Base-by-base conservation (phyloP, 2,113 vertebrate species). In the Hemiscyllium ocellatum region DNA sequence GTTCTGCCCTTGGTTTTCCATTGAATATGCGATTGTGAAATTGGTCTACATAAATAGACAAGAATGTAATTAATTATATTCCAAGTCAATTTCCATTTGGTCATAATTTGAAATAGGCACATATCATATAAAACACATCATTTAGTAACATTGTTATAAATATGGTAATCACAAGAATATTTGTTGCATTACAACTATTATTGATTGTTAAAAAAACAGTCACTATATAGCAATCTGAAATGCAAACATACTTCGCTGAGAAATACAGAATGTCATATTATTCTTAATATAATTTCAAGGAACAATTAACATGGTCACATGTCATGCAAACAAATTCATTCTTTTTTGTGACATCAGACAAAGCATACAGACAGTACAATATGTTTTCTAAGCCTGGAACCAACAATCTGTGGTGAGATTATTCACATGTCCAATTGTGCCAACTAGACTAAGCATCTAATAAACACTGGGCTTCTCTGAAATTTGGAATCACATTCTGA, bases 51-150 rank as follows among this genome's bases (percentile, higher is more conserved):
- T 69, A 95, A 47, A 95, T 72, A 95, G 69, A 37, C 42, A 47
- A 69, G 94, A 95, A 95, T 95, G 94, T 95, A 95, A 95, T 95
- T 95, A 95, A 76, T 95, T 95, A 76, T 76, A 72, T 95, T 94
- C 47, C 69, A 72, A 47, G 68, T 50, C 50, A 52, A 95, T 69
- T 95, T 95, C 94, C 42, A 72, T 72, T 95, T 95, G 94, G 69
- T 29, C 37, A 29, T 26, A 95, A 72, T 15, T 13, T 52, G 8
- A 72, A 95, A 17, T 95, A 72, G 47, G 26, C 68, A 95, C 68
- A 72, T 52, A 72, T 72, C 26, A 33, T 72, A 4, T 68, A 50
- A 72, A 95, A 94, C 70, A 24, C 12, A 24, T 50, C 70, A 89
- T 70, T 94, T 47, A 70, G 47, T 72, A 26, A 33, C 47, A 52